These are phyloP conservation scores for Linurgus olivaceus DNA, from an alignment of 2,797 vertebrate genomes.

Conservation along the genomic window DNA sequence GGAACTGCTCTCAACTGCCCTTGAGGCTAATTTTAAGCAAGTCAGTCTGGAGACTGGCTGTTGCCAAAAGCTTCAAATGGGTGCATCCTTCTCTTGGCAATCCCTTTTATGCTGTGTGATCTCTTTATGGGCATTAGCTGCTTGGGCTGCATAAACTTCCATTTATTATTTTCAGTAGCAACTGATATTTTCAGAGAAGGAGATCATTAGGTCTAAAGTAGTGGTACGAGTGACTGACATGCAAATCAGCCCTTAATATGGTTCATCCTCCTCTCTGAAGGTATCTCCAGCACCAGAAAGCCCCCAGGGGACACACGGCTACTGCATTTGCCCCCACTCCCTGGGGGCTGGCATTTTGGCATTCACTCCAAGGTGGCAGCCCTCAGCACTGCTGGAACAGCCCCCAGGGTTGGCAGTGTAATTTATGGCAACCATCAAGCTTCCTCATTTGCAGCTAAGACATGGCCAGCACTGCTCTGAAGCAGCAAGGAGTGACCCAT, in stretches of 20 bases:
- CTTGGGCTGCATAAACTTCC: not conserved
- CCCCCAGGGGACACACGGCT: not conserved
- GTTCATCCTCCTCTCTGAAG: not conserved
- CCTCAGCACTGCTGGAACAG: not conserved
- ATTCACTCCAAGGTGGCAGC: not conserved
- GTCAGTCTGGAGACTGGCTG: not conserved
- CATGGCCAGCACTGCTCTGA: not conserved
- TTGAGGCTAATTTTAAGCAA: slow-evolving; percentile 1
- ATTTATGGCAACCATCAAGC: not conserved
- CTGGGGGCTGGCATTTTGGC: not conserved
- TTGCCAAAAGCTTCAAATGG: not conserved
- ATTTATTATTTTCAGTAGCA: not conserved
- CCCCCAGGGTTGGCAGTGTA: accelerated
- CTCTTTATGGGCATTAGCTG: not conserved
- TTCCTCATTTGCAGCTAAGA: not conserved
- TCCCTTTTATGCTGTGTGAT: not conserved
- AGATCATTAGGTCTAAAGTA: slow-evolving; percentile 8
- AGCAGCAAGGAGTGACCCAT: not conserved
- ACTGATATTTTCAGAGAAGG: not conserved
- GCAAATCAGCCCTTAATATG: not conserved
- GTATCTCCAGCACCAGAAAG: not conserved
- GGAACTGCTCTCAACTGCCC: not conserved
- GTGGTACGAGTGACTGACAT: not conserved
- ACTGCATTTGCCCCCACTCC: not conserved
- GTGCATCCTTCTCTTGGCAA: not conserved